Evolutionary conservation across 2,888 invertebrate genomes (phyloP).

Genomic region (Barypeithes pellucidus): DNA sequence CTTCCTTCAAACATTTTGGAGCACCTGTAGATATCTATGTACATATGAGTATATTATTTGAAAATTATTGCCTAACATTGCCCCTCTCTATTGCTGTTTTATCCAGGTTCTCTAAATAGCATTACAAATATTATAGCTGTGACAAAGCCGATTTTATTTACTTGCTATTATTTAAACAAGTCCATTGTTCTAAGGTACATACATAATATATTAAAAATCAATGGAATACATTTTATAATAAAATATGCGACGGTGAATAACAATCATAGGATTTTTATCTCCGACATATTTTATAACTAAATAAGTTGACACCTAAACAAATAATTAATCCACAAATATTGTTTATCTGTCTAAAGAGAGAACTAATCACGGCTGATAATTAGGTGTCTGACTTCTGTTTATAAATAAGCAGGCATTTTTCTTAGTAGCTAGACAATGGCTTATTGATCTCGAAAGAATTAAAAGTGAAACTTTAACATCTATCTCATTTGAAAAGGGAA

Average conservation of each 20-base stretch:
- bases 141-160: neutral
- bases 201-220: neutral
- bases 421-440: neutral
- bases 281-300: constrained; percentile 16
- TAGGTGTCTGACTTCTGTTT: constrained; percentile 7
- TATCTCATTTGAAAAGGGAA: too few relatives aligned
- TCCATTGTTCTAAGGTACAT: neutral
- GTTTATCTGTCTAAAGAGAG: neutral
- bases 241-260: constrained; percentile 1
- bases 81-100: neutral
- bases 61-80: too few relatives aligned
- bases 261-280: constrained; percentile 21
- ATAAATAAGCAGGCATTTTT: neutral
- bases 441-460: too few relatives aligned
- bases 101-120: neutral
- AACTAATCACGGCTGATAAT: constrained; percentile 3
- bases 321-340: constrained; percentile 9
- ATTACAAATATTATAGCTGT: neutral
- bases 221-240: constrained; percentile 3
- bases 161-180: neutral
- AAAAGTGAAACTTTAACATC: too few relatives aligned
- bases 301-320: constrained; percentile 19
- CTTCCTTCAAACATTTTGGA: too few relatives aligned
- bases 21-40: too few relatives aligned
- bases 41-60: too few relatives aligned